Evolutionary conservation across 2,888 invertebrate genomes (phyloP), one percentile per base, ranked within the genome.

Genomic region (Drosophila kanekoi): DNA sequence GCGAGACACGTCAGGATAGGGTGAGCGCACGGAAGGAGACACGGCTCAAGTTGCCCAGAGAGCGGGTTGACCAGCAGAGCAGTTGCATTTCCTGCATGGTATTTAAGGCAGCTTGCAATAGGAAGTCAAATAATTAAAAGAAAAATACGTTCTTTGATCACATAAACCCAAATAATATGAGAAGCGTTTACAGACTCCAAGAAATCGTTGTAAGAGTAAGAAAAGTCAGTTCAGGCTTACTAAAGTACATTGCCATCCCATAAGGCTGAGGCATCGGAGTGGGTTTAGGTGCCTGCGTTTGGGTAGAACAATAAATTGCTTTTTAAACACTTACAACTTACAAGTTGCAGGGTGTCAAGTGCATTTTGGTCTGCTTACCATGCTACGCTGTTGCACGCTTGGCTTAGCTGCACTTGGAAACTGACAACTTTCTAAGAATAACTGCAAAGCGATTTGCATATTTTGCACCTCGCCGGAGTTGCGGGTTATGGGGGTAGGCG

Each of bases 341-440:
- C 77, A 80, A 77, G 74, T 72, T 49, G 62, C 62, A 53, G 57
- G 68, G 72, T 72, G 77, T 76, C 67, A 72, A 72, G 72, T 72
- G 77, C 72, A 63, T 52, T 63, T 57, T 52, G 58, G 45, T 38
- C 48, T 54, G 58, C 49, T 76, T 65, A 52, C 65, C 53, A 57
- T 56, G 62, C 61, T 48, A 54, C 56, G 63, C 62, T 48, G 58
- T 60, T 62, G 74, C 64, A 68, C 60, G 87, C 79, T 70, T 66
- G 77, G 84, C 77, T 84, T 71, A 77, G 71, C 67, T 28, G 28
- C 44, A 70, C 62, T 66, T 66, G 58, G 32, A 59, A 85, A 72
- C 87, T 87, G 87, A 87, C 83, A 87, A 85, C 81, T 87, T 82
- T 84, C 84, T 76, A 87, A 82, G 87, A 84, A 80, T 80, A 81